Conservation (phyloP, 1,140 invertebrate species). For the Yoshiicerus persimilis region DNA sequence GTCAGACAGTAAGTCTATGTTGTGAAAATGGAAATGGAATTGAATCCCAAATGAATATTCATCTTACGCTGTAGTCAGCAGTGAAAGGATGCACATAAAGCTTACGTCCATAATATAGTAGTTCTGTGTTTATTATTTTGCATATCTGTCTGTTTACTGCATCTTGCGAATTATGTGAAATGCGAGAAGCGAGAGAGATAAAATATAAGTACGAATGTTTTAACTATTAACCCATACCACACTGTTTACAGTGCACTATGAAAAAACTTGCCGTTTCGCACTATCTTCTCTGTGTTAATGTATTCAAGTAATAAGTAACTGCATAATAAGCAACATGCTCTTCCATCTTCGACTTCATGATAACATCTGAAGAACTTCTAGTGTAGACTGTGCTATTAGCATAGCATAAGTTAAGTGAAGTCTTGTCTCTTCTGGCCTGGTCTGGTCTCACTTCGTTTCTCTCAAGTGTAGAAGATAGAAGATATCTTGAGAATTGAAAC, state of each 20-base stretch:
- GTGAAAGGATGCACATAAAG: neutral
- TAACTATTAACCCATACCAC: too few species aligned
- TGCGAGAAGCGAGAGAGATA: neutral
- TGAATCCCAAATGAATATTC: constrained; percentile 12
- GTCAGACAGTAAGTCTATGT: neutral
- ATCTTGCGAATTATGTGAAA: neutral
- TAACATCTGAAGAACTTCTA: neutral
- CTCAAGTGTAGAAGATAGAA: neutral
- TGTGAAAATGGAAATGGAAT: constrained; percentile 4
- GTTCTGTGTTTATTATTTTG: neutral
- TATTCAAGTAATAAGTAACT: neutral
- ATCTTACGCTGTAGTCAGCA: neutral
- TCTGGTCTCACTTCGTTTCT: too few species aligned
- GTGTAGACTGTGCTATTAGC: neutral
- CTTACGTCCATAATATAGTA: neutral
- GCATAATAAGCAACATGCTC: neutral
- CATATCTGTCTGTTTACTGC: neutral
- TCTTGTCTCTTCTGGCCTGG: too few species aligned
- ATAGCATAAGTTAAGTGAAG: neutral
- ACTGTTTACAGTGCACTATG: neutral
- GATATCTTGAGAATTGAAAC: neutral
- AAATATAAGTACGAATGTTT: neutral
- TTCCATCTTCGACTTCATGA: too few species aligned
- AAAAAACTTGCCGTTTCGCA: neutral
- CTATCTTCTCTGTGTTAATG: neutral